phyloP scores from a whole-genome alignment of 2,797 vertebrate genomes.

The Nasua narica region DNA sequence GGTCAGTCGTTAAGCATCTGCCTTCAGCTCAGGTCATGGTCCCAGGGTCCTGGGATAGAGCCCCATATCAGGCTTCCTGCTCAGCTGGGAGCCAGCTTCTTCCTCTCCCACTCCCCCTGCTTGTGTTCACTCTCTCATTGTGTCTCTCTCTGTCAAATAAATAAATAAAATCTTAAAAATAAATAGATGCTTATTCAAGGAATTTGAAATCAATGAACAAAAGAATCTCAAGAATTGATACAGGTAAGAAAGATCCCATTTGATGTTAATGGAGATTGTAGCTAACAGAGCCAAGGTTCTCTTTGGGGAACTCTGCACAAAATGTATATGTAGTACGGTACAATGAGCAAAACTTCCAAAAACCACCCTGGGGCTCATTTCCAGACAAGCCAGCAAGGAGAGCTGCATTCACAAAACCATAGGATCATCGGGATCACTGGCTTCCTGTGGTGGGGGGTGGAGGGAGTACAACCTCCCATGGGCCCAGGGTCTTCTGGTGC shows the following conservation, averaged over 20 bases:
- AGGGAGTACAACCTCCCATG: neutral
- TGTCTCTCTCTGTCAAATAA: too few relatives aligned
- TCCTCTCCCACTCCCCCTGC: too few relatives aligned
- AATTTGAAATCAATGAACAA: slow-evolving; percentile 16
- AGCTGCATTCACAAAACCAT: neutral
- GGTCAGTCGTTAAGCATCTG: too few relatives aligned
- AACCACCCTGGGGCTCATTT: neutral
- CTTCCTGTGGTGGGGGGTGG: neutral
- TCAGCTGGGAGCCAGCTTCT: too few relatives aligned
- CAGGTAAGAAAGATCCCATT: neutral
- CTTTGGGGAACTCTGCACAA: neutral
- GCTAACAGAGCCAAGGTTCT: neutral
- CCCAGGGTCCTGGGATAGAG: too few relatives aligned
- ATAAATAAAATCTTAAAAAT: too few relatives aligned
- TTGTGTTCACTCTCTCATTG: too few relatives aligned
- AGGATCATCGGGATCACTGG: neutral
- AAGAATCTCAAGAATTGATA: slow-evolving; percentile 9
- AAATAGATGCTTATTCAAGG: neutral
- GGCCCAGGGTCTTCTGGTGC: neutral
- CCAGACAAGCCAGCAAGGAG: neutral
- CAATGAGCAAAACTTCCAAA: neutral
- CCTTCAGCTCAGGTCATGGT: too few relatives aligned
- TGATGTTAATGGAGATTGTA: neutral
- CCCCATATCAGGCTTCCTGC: too few relatives aligned
- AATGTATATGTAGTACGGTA: neutral